Percentiles rank a stretch among this genome's conserved stretches.
Conservation (phyloP, 2,888 invertebrate species). For the Chaetoderma sp. region DNA sequence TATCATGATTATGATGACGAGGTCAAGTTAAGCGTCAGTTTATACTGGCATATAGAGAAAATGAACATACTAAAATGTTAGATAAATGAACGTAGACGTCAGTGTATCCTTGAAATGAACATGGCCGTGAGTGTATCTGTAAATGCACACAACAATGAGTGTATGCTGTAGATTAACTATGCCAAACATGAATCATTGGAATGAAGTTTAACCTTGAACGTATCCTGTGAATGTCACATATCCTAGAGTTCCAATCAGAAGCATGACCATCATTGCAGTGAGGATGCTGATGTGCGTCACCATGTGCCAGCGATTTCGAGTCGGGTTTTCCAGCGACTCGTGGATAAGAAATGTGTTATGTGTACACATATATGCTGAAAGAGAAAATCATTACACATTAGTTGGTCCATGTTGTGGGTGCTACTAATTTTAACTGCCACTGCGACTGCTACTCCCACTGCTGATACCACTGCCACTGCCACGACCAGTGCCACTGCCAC, state of each 20-base stretch:
- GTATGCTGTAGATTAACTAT: not conserved
- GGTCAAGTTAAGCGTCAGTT: not conserved
- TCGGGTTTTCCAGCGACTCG: slow-evolving; percentile 82
- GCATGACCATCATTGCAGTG: slow-evolving; percentile 79
- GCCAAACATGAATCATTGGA: not conserved
- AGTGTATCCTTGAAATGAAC: not conserved
- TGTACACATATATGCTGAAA: slow-evolving; percentile 88
- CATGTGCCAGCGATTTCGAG: slow-evolving; percentile 81
- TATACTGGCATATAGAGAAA: not conserved
- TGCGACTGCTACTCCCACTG: no score
- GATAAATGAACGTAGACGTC: not conserved
- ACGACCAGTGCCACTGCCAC: no score
- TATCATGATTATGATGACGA: not conserved
- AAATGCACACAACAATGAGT: no score
- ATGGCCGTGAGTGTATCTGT: no score
- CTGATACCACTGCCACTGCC: no score
- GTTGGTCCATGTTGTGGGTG: no score
- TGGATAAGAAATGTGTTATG: slow-evolving; percentile 89
- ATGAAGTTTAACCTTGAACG: slow-evolving; percentile 77
- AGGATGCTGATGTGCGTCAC: slow-evolving; percentile 85
- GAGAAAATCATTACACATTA: no score
- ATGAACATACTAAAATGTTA: not conserved
- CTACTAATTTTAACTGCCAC: no score
- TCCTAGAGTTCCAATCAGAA: slow-evolving; percentile 80
- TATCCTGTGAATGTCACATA: slow-evolving; percentile 84